These are phyloP conservation scores for Holotrichia oblita DNA, from an alignment of 1,140 invertebrate species.

Conservation along the genomic window DNA sequence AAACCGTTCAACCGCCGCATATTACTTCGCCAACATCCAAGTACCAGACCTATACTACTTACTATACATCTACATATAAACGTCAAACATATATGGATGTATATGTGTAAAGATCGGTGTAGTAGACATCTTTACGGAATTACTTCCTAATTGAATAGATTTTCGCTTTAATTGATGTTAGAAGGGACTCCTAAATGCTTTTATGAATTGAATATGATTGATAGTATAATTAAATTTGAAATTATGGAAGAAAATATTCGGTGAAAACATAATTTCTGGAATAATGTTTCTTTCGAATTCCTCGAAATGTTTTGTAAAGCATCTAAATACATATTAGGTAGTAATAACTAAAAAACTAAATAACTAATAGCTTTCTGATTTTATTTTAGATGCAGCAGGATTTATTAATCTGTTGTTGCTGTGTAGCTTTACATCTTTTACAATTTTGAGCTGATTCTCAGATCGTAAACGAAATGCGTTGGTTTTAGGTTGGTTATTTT, in stretches of 20 bases:
- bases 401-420: too few species aligned
- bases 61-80: neutral
- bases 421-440: too few species aligned
- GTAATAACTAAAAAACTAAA: too few species aligned
- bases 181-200: neutral
- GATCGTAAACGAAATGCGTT: too few species aligned
- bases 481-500: too few species aligned
- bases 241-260: too few species aligned
- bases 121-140: slow-evolving; percentile 23
- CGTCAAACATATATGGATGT: neutral
- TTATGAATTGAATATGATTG: neutral
- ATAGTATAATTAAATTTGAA: neutral
- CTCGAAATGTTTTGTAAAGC: too few species aligned
- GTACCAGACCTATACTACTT: neutral
- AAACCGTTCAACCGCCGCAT: slow-evolving; percentile 27
- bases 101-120: neutral
- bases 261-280: neutral
- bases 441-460: too few species aligned
- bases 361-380: too few species aligned
- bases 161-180: slow-evolving; percentile 16
- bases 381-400: too few species aligned
- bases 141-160: slow-evolving; percentile 32
- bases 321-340: too few species aligned
- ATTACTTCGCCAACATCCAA: slow-evolving; percentile 8
- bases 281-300: neutral